phyloP scores from a whole-genome alignment of 2,797 vertebrate species.

The Calcarius lapponicus region DNA sequence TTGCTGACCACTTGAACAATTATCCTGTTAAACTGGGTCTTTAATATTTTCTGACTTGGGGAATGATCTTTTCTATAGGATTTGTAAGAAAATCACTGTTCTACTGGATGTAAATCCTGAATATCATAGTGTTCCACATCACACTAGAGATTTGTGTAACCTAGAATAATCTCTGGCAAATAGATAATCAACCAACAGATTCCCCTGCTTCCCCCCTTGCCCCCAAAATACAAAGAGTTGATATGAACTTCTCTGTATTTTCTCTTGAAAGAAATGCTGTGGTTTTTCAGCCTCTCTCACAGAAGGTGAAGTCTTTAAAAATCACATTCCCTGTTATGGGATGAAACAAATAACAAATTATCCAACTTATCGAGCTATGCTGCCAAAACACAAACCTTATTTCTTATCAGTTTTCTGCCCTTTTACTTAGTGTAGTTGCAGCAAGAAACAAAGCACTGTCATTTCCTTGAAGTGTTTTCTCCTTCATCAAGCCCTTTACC shows the following conservation, averaged over 20 bases:
- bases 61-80: background rate
- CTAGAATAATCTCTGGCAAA: background rate
- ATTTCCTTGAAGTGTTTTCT: too few relatives aligned
- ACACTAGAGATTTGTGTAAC: background rate
- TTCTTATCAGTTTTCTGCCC: too few relatives aligned
- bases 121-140: background rate
- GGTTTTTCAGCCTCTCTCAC: background rate
- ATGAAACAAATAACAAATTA: too few relatives aligned
- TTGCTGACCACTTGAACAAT: background rate
- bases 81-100: background rate
- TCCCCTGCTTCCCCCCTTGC: background rate
- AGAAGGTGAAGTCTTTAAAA: background rate
- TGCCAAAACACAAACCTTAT: too few relatives aligned
- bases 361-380: too few relatives aligned
- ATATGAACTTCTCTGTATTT: background rate
- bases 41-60: background rate
- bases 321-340: too few relatives aligned
- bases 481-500: too few relatives aligned
- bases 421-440: too few relatives aligned
- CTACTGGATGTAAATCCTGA: background rate
- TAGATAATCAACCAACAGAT: background rate
- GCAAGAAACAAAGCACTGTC: too few relatives aligned
- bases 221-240: background rate
- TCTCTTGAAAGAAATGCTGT: background rate
- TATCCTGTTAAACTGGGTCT: background rate